Conservation (phyloP, 2,113 vertebrate species). For the Lipotes vexillifer region DNA sequence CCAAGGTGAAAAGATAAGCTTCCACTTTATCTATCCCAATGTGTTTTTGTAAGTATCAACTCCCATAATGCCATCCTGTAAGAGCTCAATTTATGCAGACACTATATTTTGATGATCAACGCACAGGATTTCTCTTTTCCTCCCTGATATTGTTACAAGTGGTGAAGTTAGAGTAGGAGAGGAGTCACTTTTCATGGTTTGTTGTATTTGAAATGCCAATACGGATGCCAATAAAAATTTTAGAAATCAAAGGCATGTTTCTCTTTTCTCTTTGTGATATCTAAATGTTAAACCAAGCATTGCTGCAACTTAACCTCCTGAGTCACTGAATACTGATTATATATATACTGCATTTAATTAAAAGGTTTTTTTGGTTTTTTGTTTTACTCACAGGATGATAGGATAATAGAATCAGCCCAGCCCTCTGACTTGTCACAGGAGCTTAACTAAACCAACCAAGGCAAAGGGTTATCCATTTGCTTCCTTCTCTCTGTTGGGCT, state of each 20-base stretch:
- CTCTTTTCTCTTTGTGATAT: neutral
- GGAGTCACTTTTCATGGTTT: neutral
- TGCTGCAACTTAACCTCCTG: neutral
- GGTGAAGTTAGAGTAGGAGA: neutral
- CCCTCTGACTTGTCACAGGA: neutral
- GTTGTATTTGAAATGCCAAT: slow-evolving; percentile 44
- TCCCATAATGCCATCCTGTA: slow-evolving; percentile 48
- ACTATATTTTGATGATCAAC: slow-evolving; percentile 18
- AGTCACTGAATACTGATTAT: neutral
- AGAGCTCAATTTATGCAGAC: slow-evolving; percentile 32
- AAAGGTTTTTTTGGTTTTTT: neutral
- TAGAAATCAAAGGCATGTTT: slow-evolving; percentile 30
- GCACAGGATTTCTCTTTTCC: slow-evolving; percentile 29
- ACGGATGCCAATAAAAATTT: slow-evolving; percentile 30
- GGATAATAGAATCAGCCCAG: neutral
- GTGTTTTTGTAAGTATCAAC: slow-evolving; percentile 26
- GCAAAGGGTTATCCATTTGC: neutral
- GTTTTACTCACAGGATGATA: neutral
- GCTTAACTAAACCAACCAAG: neutral
- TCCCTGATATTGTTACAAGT: neutral
- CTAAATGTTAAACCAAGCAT: neutral
- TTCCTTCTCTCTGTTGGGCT: neutral
- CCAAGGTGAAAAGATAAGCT: slow-evolving; percentile 34
- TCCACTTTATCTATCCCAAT: slow-evolving; percentile 28
- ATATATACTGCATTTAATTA: neutral